Base-by-base conservation (phyloP, 1,140 invertebrate species). In the Drosophila chauvacae region DNA sequence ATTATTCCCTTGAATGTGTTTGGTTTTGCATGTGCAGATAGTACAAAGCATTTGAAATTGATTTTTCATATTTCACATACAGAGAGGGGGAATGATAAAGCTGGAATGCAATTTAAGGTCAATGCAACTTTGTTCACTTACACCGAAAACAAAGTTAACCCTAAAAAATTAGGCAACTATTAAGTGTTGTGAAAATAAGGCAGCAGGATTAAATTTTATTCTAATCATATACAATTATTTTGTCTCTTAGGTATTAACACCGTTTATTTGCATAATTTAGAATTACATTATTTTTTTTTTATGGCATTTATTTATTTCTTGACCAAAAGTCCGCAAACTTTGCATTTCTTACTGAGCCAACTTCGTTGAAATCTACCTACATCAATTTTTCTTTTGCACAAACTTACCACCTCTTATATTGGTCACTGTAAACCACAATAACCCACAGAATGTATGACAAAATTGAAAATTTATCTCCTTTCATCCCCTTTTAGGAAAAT, bases 61-160 rank as follows among this genome's bases (percentile, higher is more conserved):
- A 86, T 82, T 86, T 82, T 86, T 81, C 75, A 81, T 85, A 76
- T 85, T 71, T 65, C 81, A 79, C 75, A 14, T 51, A 4, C n/a
- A 35, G 13, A 4, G 4, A 35, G 30, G 18, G 50, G n/a, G 7
- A 53, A 53, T 20, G n/a, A 35, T 35, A 20, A 20, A 35, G 30
- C n/a, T 9, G 30, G 30, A 53, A 35, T 35, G 13, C 18, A 20
- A 53, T 35, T 35, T 53, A 13, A 35, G 28, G n/a, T 3, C n/a
- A 1, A 20, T 14, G 11, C 30, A 20, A 33, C n/a, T 18, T 18
- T 2, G 5, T 18, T 51, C 6, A 33, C 1, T 50, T n/a, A 33
- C 48, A 33, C 28, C 3, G 44, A 7, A 23, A n/a, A 11, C 16
- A 28, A 30, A 6, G 33, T 2, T 3, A 35, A 11, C 2, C 10